phyloP scores from a whole-genome alignment of 2,113 vertebrate genomes.

The Carassius auratus region DNA sequence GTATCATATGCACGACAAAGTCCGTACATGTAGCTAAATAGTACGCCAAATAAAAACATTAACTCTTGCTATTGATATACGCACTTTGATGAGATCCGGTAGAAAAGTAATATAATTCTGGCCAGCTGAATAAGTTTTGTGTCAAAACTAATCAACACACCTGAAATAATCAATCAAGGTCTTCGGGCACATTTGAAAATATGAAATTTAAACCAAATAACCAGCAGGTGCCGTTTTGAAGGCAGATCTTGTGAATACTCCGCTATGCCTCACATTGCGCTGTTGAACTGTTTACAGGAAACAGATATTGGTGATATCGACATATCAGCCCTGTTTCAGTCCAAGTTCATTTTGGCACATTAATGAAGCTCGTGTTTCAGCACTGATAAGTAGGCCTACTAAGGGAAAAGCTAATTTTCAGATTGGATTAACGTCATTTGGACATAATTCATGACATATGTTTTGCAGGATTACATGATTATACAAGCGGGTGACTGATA shows the following conservation, averaged over 20 bases:
- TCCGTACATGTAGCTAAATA: too few species aligned
- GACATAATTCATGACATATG: not conserved
- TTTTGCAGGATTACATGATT: not conserved
- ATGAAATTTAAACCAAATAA: not conserved
- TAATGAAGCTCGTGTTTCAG: not conserved
- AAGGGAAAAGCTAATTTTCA: not conserved
- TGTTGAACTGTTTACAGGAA: not conserved
- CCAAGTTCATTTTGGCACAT: not conserved
- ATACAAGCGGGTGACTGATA: not conserved
- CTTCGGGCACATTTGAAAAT: not conserved
- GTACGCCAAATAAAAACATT: too few species aligned
- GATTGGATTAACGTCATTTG: not conserved
- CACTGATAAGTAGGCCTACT: not conserved
- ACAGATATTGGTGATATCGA: not conserved
- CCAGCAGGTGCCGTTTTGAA: not conserved
- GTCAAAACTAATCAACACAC: not conserved
- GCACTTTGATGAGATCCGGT: too few species aligned
- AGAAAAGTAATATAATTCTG: too few species aligned
- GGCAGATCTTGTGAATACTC: not conserved
- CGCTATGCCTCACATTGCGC: not conserved
- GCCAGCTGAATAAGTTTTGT: not conserved
- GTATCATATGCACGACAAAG: too few species aligned
- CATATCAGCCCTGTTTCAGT: not conserved
- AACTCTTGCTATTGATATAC: too few species aligned
- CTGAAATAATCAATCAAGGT: not conserved